Base-by-base conservation (phyloP, 2,888 invertebrate species). In the Campoplex capitator region DNA sequence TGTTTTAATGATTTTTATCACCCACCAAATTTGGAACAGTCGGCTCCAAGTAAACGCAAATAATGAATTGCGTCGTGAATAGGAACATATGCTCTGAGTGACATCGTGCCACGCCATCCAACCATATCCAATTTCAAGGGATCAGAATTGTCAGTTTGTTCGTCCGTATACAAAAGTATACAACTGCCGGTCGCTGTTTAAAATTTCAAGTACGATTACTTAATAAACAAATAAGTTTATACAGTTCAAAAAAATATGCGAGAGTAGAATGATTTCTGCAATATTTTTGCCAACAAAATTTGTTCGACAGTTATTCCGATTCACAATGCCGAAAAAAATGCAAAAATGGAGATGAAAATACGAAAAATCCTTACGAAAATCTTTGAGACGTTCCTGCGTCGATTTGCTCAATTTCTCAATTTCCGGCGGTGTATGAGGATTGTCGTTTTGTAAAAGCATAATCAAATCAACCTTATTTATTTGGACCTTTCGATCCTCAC, bases 71-170 rank as follows among this genome's bases (percentile, higher is more conserved):
- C 97, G 93, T 98, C 98, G 83, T 97, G 96, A 45, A 96, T 96
- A 38, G 98, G 97, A 51, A 99, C 97, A 95, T 99, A 99, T 0
- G 98, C 98, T 23, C 98, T 95, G 32, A 99, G 95, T 0, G 98
- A 98, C 86, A 96, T 96, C 16, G 97, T 97, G 6, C 99, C 99
- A 87, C 98, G 96, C 99, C 99, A 99, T 0, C 99, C 99, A 73
- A 98, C 98, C 85, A 98, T 95, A 56, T 96, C 96, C 74, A 98
- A 95, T 54, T 94, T 93, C 56, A 95, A 93, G 13, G 94, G 93
- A 6, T 96, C 95, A 74, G 96, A 95, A 88, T 94, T 94, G 77
- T 96, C 96, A 62, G 92, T 91, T 71, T 92, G 92, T 83, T 95
- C 93, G 88, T 95, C 95, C 86, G 95, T 93, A 91, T 97, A 97